phyloP scores from a whole-genome alignment of 2,797 vertebrate species.

The Gymnothorax reevesii region DNA sequence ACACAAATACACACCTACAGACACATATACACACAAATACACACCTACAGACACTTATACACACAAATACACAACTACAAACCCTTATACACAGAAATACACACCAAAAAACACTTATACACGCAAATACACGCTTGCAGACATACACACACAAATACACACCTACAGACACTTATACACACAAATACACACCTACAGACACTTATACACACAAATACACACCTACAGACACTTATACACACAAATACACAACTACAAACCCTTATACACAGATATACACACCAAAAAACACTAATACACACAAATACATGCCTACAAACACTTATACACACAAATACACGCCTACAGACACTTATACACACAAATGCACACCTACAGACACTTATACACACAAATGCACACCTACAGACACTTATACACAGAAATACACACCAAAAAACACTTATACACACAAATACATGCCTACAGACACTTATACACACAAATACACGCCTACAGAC shows the following conservation, averaged over 20 bases:
- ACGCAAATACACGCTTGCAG: too few species aligned
- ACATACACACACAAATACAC: not conserved
- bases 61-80: too few species aligned
- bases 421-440: not conserved
- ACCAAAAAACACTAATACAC: not conserved
- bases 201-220: not conserved
- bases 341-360: not conserved
- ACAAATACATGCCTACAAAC: not conserved
- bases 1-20: not conserved
- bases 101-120: not conserved
- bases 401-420: not conserved
- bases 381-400: not conserved
- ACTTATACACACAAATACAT: not conserved
- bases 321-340: not conserved
- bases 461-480: not conserved
- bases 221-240: not conserved
- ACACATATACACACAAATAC: not conserved
- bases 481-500: not conserved
- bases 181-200: too few species aligned
- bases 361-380: not conserved
- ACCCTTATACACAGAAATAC: not conserved
- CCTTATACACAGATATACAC: too few species aligned
- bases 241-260: too few species aligned
- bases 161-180: too few species aligned
- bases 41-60: too few species aligned